Evolutionary conservation across 2,113 vertebrate species (phyloP).

Genomic region (Paralichthys olivaceus): DNA sequence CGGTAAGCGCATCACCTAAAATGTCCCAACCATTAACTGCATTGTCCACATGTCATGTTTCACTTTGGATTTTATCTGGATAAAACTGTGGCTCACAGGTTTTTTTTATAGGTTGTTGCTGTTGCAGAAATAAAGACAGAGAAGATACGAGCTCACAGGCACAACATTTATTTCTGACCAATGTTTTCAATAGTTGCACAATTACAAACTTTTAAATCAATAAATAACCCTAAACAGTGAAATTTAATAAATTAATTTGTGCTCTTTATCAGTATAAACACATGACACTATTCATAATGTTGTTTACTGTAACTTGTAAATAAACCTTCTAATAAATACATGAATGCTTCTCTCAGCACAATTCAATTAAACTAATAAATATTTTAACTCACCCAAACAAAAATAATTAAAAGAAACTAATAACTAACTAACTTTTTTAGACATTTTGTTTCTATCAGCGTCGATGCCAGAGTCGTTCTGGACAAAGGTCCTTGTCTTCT

Average conservation of each 20-base stretch:
- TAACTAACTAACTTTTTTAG: background rate
- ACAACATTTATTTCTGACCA: background rate
- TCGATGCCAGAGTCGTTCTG: background rate
- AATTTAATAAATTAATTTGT: background rate
- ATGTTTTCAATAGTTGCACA: background rate
- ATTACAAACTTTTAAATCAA: conserved; percentile 8
- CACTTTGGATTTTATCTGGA: background rate
- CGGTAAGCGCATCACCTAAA: background rate
- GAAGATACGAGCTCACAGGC: background rate
- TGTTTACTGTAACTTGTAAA: no score
- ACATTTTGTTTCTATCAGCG: background rate
- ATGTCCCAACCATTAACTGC: no score
- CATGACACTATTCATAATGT: no score
- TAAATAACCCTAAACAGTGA: conserved; percentile 13
- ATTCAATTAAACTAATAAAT: conserved; percentile 52
- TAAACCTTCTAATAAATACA: conserved; percentile 35
- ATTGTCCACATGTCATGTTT: background rate
- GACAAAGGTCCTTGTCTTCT: background rate
- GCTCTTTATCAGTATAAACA: no score
- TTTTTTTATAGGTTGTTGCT: no score
- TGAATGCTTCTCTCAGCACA: background rate
- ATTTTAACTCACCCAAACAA: background rate
- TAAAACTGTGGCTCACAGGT: no score
- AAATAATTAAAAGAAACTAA: conserved; percentile 22
- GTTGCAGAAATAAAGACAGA: background rate